phyloP scores from a whole-genome alignment of 2,113 vertebrate species.

The Mus pahari region DNA sequence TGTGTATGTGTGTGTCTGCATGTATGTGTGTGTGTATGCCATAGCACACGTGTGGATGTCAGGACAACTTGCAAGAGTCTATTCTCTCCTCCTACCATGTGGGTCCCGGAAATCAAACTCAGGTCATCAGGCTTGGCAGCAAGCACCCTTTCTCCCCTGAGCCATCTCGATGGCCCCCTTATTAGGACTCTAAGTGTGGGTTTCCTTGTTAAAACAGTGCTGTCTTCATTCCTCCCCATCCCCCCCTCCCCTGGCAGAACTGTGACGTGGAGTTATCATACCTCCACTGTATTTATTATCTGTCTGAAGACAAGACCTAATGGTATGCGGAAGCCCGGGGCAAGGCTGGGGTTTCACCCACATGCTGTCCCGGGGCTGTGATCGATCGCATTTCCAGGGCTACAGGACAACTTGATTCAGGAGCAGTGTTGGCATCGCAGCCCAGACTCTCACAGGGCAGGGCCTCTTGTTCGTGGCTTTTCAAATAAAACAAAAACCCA shows the following conservation, averaged over 20 bases:
- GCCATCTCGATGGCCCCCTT: not conserved
- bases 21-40: not conserved
- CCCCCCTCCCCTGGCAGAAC: not conserved
- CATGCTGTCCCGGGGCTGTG: not conserved
- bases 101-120: not conserved
- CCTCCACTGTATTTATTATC: not conserved
- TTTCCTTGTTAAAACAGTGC: not conserved
- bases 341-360: accelerated
- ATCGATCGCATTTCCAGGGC: not conserved
- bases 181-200: not conserved
- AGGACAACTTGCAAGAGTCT: not conserved
- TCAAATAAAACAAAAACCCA: not conserved
- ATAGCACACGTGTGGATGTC: not conserved
- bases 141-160: not conserved
- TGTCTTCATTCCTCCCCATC: not conserved
- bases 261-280: not conserved
- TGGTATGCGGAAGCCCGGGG: not conserved
- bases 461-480: not conserved
- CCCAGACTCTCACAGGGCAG: too few species aligned
- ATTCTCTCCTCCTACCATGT: not conserved
- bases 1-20: not conserved
- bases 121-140: not conserved
- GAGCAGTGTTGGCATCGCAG: accelerated
- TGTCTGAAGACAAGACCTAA: not conserved
- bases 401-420: not conserved